These are phyloP conservation scores for Eleutherodactylus coqui DNA, from an alignment of 2,797 vertebrate genomes.

Conservation along the genomic window DNA sequence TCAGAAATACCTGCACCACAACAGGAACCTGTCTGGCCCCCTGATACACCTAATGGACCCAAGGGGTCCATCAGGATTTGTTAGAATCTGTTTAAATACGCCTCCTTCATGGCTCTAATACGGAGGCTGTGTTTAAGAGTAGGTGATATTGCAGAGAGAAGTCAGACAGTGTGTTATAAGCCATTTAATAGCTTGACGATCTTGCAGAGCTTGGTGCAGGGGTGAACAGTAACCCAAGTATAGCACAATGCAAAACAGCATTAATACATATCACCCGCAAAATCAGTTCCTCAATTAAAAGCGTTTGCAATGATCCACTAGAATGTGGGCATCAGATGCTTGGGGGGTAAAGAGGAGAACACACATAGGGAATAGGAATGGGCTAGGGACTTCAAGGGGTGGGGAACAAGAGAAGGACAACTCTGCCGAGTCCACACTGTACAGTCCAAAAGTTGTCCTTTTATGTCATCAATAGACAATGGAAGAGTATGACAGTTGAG, in stretches of 20 bases:
- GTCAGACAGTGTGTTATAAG: not conserved
- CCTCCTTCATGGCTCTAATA: too few relatives aligned
- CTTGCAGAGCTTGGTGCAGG: conserved; percentile 1
- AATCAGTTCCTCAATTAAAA: conserved; percentile 10
- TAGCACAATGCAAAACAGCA: conserved; percentile 21
- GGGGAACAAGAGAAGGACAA: conserved; percentile 48
- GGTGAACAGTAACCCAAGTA: not conserved
- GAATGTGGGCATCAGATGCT: not conserved
- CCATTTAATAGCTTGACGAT: conserved; percentile 36
- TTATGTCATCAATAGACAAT: conserved; percentile 39
- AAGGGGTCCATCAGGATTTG: too few relatives aligned
- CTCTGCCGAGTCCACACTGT: conserved; percentile 47
- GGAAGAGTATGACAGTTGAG: conserved; percentile 55
- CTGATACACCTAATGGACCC: too few relatives aligned
- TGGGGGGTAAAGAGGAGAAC: not conserved
- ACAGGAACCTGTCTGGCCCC: too few relatives aligned
- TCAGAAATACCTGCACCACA: too few relatives aligned
- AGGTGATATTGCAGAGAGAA: not conserved
- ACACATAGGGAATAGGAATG: not conserved
- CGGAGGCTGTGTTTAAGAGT: too few relatives aligned
- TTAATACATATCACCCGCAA: conserved; percentile 15
- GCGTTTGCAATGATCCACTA: not conserved
- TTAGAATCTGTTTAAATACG: too few relatives aligned
- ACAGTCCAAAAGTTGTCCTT: conserved; percentile 34
- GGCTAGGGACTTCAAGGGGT: not conserved